Percentiles rank a stretch among this genome's conserved stretches.
These are phyloP conservation scores for Amyelois transitella DNA, from an alignment of 1,140 invertebrate species.

Conservation along the genomic window DNA sequence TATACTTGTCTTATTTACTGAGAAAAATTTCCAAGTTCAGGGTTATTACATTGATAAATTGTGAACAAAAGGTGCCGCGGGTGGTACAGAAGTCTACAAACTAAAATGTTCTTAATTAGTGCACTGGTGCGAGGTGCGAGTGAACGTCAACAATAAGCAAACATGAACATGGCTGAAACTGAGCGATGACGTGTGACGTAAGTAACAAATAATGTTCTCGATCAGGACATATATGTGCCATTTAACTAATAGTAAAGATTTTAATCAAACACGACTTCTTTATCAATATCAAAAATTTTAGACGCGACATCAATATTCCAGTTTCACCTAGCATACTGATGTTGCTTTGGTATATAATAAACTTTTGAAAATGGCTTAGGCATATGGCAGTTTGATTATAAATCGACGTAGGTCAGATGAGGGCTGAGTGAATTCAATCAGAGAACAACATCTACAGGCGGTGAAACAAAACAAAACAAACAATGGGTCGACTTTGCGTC, in stretches of 20 bases:
- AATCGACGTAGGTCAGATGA: background rate
- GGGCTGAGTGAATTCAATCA: background rate
- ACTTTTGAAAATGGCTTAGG: background rate
- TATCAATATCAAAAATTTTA: too few relatives aligned
- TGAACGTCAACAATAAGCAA: background rate
- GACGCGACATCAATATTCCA: too few relatives aligned
- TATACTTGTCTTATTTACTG: background rate
- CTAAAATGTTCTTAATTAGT: background rate
- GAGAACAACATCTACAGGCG: background rate
- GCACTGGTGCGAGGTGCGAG: background rate
- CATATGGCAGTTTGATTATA: background rate
- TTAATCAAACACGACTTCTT: too few relatives aligned
- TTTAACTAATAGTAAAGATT: too few relatives aligned
- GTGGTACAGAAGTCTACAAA: background rate
- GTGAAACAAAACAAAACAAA: constrained; percentile 37
- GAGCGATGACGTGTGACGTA: background rate
- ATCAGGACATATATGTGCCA: too few relatives aligned
- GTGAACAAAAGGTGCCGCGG: background rate
- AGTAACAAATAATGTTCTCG: background rate
- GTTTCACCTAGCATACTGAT: too few relatives aligned
- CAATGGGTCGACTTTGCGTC: constrained; percentile 68
- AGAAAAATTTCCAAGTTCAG: background rate
- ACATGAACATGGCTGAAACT: background rate
- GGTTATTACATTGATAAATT: background rate
- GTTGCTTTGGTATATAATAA: background rate